Base-by-base conservation (phyloP, 2,888 invertebrate genomes). In the Drosophila phalerata region DNA sequence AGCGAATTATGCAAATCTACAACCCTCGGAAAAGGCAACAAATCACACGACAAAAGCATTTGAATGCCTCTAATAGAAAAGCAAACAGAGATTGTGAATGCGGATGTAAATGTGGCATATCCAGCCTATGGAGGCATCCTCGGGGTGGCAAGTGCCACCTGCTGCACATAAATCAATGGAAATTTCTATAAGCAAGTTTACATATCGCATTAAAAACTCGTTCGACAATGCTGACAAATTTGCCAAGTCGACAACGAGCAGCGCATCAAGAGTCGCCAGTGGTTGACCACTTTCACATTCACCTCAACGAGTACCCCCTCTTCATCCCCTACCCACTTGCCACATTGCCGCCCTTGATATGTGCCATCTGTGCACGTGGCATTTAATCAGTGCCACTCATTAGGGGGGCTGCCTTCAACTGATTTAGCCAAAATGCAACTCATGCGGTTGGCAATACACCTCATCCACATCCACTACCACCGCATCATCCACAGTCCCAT, bases 1-100 rank as follows among this genome's bases (percentile, higher is more conserved):
- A 69, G 70, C 89, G 79, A 71, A 82, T 86, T 86, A 86, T 86
- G 86, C 81, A 86, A 89, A 86, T 88, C 75, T 69, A 61, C 81
- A 62, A 75, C 76, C 75, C 71, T 55, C 56, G 42, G 28, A 56
- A 61, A 79, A 69, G 68, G 48, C 63, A 73, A 76, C 43, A 43
- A 43, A 43, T 43, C 43, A 43, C 22, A 43, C 22, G 43, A 8
- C 43, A 13, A 43, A 49, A 51, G 13, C 52, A 69, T 73, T 66
- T 67, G 62, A 75, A 75, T 69, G 58, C 52, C 62, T 74, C 70
- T 86, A 85, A 85, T 85, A 87, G 78, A 85, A 85, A 87, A 67
- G 70, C 82, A 86, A 82, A 89, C 86, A 88, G 51, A 17, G 48
- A n/a, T 15, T 9, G 11, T 32, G 32, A 48, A 15, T 30, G n/a